Evolutionary conservation across 2,113 vertebrate genomes (phyloP).

Genomic region (Otis tarda): DNA sequence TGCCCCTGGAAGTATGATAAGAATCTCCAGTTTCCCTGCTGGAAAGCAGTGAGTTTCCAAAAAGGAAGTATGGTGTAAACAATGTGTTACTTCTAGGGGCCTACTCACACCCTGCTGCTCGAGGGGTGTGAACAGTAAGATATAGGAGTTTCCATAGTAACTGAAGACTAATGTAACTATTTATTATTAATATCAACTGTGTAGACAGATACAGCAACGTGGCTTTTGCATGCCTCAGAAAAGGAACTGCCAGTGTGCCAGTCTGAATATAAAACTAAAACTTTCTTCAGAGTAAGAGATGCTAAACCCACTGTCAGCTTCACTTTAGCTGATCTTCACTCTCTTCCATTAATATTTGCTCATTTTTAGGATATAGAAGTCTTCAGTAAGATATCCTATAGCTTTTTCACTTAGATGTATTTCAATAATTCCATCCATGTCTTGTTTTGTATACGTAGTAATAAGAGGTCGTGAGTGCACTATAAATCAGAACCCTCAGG

Average conservation of each 20-base stretch:
- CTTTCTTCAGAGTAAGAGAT: neutral
- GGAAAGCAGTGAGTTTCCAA: neutral
- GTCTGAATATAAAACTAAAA: neutral
- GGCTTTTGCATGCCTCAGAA: neutral
- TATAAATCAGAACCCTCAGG: neutral
- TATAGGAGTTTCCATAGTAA: neutral
- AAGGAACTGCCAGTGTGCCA: neutral
- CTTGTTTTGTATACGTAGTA: neutral
- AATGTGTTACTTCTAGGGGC: neutral
- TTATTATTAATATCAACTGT: neutral
- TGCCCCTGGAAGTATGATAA: neutral
- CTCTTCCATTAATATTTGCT: neutral
- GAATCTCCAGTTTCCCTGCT: neutral
- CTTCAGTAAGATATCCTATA: neutral
- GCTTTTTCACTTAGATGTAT: neutral
- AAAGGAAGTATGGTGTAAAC: neutral
- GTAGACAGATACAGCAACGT: neutral
- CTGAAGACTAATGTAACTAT: neutral
- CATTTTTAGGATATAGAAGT: neutral
- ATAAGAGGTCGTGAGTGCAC: neutral
- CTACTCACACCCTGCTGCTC: neutral
- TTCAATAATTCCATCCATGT: neutral
- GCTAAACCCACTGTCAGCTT: neutral
- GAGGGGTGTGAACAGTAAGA: neutral
- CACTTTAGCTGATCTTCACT: neutral